Base-by-base conservation (phyloP, 2,888 invertebrate species). In the Trissoscelio sp. region DNA sequence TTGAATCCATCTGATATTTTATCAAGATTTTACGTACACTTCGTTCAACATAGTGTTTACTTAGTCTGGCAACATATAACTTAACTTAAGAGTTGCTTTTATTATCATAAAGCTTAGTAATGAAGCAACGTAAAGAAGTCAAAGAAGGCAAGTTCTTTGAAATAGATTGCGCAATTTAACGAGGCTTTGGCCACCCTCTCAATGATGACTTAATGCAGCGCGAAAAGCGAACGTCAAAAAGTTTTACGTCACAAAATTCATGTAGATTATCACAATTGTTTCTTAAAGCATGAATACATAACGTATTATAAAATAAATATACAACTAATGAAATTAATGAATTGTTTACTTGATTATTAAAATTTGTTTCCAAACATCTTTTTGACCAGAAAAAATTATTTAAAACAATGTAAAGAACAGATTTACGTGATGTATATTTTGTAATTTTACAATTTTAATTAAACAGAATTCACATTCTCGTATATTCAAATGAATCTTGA, bases 61-160 rank as follows among this genome's bases (percentile, higher is more conserved):
- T 5, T 67, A 44, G 24, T 14, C 39, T 55, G 42, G 57, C 34
- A 37, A 44, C 24, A 16, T 18, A 28, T 3, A 72, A 51, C 48
- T 58, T 16, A 16, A 51, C 58, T 58, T 31, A 28, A 72, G 48
- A 57, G 58, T 12, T 39, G 9, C 31, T 72, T 72, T 72, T 39
- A 72, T 60, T 72, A 72, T 48, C 58, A 37, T 46, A 51, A 72
- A 72, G 57, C 73, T 34, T 31, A 14, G 48, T 73, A 73, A 73
- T 73, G 73, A 62, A 73, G 73, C 51, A 22, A 28, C 22, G 16
- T 3, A 62, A 73, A 53, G 53, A 73, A 53, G 62, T 44, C 53
- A 53, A 62, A 62, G 53, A 60, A 24, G 39, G 24, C 16, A 57
- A 3, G 28, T 58, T 48, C 72, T 72, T 48, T 72, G 60, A 72